phyloP scores from a whole-genome alignment of 2,797 vertebrate species.

The Takifugu ocellatus region DNA sequence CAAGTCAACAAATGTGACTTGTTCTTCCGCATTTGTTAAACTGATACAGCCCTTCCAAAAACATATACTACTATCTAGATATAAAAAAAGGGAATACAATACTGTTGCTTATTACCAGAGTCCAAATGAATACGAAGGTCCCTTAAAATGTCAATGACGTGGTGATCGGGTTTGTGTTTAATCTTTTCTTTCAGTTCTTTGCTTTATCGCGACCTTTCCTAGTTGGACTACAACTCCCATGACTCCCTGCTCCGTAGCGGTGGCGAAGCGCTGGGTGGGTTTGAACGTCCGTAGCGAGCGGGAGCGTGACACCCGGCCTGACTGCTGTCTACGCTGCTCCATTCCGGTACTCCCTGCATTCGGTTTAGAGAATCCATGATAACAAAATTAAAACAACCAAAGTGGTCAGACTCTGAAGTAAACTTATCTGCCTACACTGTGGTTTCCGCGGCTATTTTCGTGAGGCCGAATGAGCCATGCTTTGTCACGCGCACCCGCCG shows the following conservation, averaged over 20 bases:
- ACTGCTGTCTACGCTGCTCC: neutral
- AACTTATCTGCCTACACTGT: neutral
- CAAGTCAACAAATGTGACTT: too few relatives aligned
- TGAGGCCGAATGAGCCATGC: conserved; percentile 39
- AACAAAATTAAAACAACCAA: neutral
- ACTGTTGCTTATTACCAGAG: too few relatives aligned
- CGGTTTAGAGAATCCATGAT: neutral
- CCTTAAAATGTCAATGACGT: too few relatives aligned
- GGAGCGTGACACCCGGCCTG: conserved; percentile 34
- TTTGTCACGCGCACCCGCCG: conserved; percentile 2
- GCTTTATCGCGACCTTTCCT: too few relatives aligned
- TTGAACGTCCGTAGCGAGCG: conserved; percentile 61
- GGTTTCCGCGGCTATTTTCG: neutral
- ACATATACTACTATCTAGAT: too few relatives aligned
- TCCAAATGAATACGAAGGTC: too few relatives aligned
- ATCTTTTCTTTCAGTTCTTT: too few relatives aligned
- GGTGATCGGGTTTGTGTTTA: too few relatives aligned
- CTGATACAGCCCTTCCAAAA: too few relatives aligned
- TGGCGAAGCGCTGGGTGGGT: conserved; percentile 19
- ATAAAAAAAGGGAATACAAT: too few relatives aligned
- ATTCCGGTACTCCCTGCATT: neutral
- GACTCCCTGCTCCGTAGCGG: neutral
- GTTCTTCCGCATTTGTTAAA: too few relatives aligned
- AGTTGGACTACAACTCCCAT: conserved; percentile 63
- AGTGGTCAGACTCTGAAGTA: neutral